Evolutionary conservation across 2,113 vertebrate species (phyloP).

Genomic region (Hippocampus barbouri): DNA sequence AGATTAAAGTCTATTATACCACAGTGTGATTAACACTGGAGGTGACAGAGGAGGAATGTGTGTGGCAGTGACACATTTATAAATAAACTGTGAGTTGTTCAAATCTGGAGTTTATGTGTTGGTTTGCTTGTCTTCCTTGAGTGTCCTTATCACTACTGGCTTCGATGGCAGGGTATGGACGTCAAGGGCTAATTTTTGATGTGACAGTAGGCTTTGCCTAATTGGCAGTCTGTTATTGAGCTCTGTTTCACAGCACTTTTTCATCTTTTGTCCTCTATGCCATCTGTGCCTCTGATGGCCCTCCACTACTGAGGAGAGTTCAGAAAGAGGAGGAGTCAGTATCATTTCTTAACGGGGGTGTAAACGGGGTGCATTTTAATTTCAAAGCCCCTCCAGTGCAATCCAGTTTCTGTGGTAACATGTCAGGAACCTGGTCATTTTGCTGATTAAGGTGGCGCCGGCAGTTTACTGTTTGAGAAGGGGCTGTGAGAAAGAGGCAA

Average conservation of each 20-base stretch:
- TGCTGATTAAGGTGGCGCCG: constrained; percentile 52
- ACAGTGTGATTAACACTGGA: too few relatives aligned
- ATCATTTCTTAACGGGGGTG: constrained; percentile 17
- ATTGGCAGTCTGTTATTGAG: constrained; percentile 61
- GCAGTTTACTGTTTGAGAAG: constrained; percentile 34
- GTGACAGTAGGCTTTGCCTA: constrained; percentile 63
- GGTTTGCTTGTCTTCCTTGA: constrained; percentile 40
- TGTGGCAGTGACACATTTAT: constrained; percentile 43
- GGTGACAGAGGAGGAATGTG: neutral
- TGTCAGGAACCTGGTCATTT: constrained; percentile 45
- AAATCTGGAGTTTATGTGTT: constrained; percentile 49
- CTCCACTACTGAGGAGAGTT: constrained; percentile 18
- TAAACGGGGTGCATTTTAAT: constrained; percentile 39
- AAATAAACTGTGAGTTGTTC: constrained; percentile 46
- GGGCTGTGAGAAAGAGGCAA: constrained; percentile 47
- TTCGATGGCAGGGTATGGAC: constrained; percentile 50
- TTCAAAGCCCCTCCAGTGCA: constrained; percentile 37
- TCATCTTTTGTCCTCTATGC: constrained; percentile 11
- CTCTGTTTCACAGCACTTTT: constrained; percentile 10
- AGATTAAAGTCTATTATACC: too few relatives aligned
- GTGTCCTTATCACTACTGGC: constrained; percentile 60
- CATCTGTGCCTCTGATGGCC: constrained; percentile 31
- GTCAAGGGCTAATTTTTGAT: constrained; percentile 29
- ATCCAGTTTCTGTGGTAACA: constrained; percentile 29
- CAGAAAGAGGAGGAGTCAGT: constrained; percentile 11